Evolutionary conservation across 2,888 invertebrate species (phyloP).

Genomic region (Ennomos erosarius): DNA sequence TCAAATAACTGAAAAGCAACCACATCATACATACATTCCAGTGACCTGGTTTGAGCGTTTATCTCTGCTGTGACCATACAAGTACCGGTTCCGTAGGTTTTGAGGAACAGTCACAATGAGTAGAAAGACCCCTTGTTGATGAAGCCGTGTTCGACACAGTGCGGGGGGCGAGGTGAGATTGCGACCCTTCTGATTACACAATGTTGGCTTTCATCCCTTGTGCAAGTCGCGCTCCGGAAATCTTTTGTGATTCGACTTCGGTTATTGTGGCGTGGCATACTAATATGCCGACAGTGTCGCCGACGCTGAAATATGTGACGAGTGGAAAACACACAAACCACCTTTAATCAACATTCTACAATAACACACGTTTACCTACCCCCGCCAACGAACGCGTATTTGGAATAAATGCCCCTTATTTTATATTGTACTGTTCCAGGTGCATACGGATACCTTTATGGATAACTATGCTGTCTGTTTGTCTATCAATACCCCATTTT

Average conservation of each 20-base stretch:
- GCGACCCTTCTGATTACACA: conserved; percentile 85
- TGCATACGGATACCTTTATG: too few relatives aligned
- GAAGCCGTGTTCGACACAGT: conserved; percentile 80
- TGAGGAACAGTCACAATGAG: conserved; percentile 76
- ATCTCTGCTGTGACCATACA: conserved; percentile 18
- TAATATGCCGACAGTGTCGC: conserved; percentile 73
- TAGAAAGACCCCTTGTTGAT: conserved; percentile 80
- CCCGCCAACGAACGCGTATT: neutral
- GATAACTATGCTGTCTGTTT: too few relatives aligned
- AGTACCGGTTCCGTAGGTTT: conserved; percentile 56
- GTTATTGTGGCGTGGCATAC: conserved; percentile 83
- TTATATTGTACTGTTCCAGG: too few relatives aligned
- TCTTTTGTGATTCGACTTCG: conserved; percentile 84
- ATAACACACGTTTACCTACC: conserved; percentile 9
- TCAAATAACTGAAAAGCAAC: conserved; percentile 16
- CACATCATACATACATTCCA: conserved; percentile 18
- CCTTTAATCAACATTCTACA: conserved; percentile 49
- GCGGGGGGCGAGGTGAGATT: conserved; percentile 77
- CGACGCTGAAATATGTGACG: conserved; percentile 71
- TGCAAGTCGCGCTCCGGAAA: conserved; percentile 84
- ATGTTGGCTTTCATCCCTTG: conserved; percentile 84
- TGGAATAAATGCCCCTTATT: conserved; percentile 1
- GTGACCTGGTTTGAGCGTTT: conserved; percentile 32
- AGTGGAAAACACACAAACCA: conserved; percentile 57
- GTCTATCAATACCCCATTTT: too few relatives aligned